Percentiles rank a stretch among this genome's conserved stretches.
These are phyloP conservation scores for Argyresthia goedartella DNA, from an alignment of 2,888 invertebrate species.

Conservation along the genomic window DNA sequence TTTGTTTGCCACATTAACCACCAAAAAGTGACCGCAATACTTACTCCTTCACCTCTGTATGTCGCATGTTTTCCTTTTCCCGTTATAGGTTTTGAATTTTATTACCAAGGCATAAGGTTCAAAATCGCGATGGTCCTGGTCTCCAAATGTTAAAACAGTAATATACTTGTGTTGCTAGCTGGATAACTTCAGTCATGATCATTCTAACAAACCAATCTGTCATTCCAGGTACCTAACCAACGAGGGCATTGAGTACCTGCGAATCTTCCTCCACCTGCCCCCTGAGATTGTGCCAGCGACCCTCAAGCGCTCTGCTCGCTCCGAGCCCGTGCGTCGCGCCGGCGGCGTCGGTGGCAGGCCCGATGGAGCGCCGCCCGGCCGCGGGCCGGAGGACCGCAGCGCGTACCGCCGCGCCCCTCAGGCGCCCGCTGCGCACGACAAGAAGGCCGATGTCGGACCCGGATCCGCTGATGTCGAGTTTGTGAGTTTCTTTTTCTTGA, in stretches of 20 bases:
- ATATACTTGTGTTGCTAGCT: no score
- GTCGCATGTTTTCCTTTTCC: no score
- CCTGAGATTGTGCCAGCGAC: conserved; percentile 99
- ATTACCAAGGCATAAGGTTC: no score
- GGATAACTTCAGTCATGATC: no score
- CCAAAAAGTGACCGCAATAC: no score
- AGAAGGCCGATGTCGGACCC: conserved; percentile 97
- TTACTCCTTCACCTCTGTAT: no score
- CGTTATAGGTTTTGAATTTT: no score
- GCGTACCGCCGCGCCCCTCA: conserved; percentile 85
- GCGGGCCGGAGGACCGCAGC: conserved; percentile 85
- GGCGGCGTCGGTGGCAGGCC: conserved; percentile 78
- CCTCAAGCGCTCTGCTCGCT: conserved; percentile 89
- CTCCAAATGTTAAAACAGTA: no score
- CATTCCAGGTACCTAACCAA: conserved; percentile 90
- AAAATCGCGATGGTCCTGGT: no score
- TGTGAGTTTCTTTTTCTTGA: conserved; percentile 53
- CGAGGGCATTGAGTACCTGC: conserved; percentile 96
- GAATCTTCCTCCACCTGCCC: conserved; percentile 95
- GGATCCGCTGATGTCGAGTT: conserved; percentile 95
- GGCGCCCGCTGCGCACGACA: conserved; percentile 80
- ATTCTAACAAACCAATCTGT: no score
- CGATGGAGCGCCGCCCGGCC: conserved; percentile 78
- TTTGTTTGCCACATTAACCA: no score
- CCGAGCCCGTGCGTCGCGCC: conserved; percentile 88